Evolutionary conservation across 2,888 invertebrate species (phyloP).

Genomic region (Tetragonisca angustula): DNA sequence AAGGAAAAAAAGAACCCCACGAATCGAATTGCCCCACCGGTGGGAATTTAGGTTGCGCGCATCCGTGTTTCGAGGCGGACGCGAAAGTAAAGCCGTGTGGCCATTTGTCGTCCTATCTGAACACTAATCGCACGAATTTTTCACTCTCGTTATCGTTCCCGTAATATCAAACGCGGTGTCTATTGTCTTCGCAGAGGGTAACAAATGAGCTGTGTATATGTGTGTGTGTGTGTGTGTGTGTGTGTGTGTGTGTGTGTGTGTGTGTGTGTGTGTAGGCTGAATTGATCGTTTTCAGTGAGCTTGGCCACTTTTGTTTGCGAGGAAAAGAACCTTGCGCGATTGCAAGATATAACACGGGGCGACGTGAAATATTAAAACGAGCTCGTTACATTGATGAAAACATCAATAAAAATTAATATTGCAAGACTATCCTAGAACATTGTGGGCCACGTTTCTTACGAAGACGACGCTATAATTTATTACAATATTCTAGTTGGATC

Average conservation of each 20-base stretch:
- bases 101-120: background rate
- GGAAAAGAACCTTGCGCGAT: background rate
- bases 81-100: background rate
- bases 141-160: background rate
- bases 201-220: background rate
- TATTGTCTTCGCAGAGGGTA: background rate
- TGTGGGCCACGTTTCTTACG: background rate
- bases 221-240: fast-evolving
- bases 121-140: background rate
- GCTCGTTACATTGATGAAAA: background rate
- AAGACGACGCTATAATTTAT: background rate
- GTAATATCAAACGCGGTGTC: background rate
- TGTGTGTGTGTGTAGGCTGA: background rate
- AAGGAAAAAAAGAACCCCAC: no score
- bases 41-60: background rate
- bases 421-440: background rate
- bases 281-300: background rate
- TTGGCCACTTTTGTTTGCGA: background rate
- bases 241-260: fast-evolving
- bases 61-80: background rate
- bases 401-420: background rate
- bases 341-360: background rate
- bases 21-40: background rate
- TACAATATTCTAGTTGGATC: background rate
- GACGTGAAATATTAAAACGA: no score